Base-by-base conservation (phyloP, 2,113 vertebrate species). In the Vanacampus margaritifer region DNA sequence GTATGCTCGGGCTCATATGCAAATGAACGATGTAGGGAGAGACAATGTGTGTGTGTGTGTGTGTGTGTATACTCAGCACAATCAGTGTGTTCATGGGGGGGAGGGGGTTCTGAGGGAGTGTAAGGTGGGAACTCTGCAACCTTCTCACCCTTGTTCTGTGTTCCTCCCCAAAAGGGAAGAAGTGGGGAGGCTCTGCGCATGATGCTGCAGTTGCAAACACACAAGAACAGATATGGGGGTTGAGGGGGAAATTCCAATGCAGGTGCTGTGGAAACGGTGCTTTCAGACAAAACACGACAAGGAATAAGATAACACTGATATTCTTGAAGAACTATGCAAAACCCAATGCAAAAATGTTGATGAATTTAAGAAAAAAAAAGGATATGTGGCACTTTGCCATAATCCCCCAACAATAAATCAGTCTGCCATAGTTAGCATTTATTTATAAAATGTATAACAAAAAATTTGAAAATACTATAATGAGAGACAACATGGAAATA, bases 101-200 rank as follows among this genome's bases (percentile, higher is more conserved):
- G 80, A 65, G 69, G 68, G 75, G 69, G 73, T 83, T 82, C 76
- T 82, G 76, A 85, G 81, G 70, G 76, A 78, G 68, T 72, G 67
- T 70, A 79, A 88, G 89, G 90, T 91, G 92, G 89, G 91, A 93
- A 92, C 87, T 71, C 60, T 79, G 79, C 84, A 91, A 92, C 90
- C 90, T 90, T 79, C 84, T 92, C 87, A 91, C 90, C 91, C 85
- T 84, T 59, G 69, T 83, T 75, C 84, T 82, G 83, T 75, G 72
- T 84, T 84, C 64, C 71, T 71, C 72, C 77, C 71, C 66, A 75
- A 81, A 86, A 67, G 67, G 75, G 72, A 66, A 76, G 67, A 75
- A 84, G 77, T 77, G 68, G 79, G 69, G 78, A 85, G 73, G 43
- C 70, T 70, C 71, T 69, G 83, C 88, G 85, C 78, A 76, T 76